Percentiles rank a stretch among this genome's conserved stretches.
Conservation (phyloP, 2,888 invertebrate genomes). For the Periphyllus acericola region DNA sequence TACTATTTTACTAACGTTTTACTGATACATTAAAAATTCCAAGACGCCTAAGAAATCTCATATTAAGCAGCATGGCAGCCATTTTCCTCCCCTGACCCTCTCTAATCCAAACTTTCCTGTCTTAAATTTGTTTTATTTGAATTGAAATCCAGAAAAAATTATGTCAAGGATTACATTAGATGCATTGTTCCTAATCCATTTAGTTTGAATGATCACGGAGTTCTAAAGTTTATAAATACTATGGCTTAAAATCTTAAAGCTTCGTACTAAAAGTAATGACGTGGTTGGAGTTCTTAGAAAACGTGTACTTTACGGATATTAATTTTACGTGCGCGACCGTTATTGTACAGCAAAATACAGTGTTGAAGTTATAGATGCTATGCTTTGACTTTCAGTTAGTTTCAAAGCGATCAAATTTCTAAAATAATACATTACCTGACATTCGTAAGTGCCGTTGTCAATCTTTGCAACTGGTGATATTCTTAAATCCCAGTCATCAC, state of each 20-base stretch:
- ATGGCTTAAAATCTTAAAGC: neutral
- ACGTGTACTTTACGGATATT: neutral
- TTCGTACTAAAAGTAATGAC: neutral
- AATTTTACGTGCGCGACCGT: neutral
- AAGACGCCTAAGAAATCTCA: too few species aligned
- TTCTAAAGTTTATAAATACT: neutral
- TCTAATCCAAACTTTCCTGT: too few species aligned
- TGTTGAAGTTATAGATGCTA: neutral
- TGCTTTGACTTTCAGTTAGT: neutral
- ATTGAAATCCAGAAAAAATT: too few species aligned
- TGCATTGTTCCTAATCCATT: too few species aligned
- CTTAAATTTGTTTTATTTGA: too few species aligned
- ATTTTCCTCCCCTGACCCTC: too few species aligned
- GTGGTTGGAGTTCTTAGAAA: neutral
- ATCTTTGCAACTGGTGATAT: slow-evolving; percentile 68
- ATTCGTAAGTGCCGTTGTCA: slow-evolving; percentile 69
- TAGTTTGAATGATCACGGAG: too few species aligned
- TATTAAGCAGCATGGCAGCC: too few species aligned
- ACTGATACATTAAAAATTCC: too few species aligned
- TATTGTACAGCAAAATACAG: neutral
- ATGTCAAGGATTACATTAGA: too few species aligned
- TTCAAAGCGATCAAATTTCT: neutral
- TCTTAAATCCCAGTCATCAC: slow-evolving; percentile 69
- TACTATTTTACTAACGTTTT: too few species aligned
- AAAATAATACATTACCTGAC: slow-evolving; percentile 66